phyloP scores from a whole-genome alignment of 2,113 vertebrate genomes.

The Scomber colias region DNA sequence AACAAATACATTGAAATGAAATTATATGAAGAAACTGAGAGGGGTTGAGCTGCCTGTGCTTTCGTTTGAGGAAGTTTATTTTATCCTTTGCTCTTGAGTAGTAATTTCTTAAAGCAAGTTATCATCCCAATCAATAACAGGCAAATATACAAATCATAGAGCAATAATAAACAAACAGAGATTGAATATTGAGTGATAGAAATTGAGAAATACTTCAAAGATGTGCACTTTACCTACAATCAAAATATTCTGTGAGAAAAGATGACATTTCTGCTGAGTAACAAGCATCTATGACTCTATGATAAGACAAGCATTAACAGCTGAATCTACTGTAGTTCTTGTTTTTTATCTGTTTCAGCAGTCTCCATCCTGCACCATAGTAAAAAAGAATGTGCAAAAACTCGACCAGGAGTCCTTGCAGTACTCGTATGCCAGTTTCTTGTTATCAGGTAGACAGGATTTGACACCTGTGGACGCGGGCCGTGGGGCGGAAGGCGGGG shows the following conservation, averaged over 20 bases:
- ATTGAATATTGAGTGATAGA: not conserved
- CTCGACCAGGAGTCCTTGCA: constrained; percentile 87
- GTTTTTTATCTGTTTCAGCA: constrained; percentile 77
- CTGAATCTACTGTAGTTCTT: not conserved
- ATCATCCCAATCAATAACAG: not conserved
- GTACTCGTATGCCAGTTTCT: constrained; percentile 86
- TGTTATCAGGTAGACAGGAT: constrained; percentile 77
- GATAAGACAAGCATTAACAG: not conserved
- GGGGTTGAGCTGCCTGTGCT: not conserved
- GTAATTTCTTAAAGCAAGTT: not conserved
- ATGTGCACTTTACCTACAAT: not conserved
- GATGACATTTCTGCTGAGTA: not conserved
- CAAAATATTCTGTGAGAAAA: not conserved
- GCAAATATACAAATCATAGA: not conserved
- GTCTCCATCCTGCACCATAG: constrained; percentile 87
- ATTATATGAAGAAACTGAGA: not conserved
- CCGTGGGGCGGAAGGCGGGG: not conserved
- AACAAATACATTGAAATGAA: not conserved
- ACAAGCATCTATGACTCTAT: not conserved
- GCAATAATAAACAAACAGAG: not conserved
- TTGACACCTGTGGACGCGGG: constrained; percentile 23
- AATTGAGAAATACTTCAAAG: not conserved
- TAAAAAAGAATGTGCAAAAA: constrained; percentile 89
- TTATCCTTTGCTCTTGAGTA: not conserved
- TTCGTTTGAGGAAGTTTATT: not conserved